phyloP scores from a whole-genome alignment of 1,140 invertebrate genomes.

The Palaemon carinicauda region DNA sequence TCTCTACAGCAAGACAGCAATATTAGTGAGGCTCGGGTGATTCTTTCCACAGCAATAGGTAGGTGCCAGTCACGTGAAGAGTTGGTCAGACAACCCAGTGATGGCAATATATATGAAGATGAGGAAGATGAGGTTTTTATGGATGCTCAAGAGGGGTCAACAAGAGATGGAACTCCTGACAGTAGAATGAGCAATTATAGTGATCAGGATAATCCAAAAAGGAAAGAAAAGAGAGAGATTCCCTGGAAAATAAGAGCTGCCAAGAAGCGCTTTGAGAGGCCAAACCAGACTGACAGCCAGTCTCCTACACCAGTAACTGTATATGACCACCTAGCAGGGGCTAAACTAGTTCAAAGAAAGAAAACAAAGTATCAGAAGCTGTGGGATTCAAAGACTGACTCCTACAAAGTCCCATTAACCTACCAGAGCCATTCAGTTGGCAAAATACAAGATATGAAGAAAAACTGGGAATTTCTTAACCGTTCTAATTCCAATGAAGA shows the following conservation, averaged over 20 bases:
- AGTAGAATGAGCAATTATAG: neutral
- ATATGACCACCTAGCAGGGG: slow-evolving; percentile 3
- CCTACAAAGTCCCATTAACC: slow-evolving; percentile 32
- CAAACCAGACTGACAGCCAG: neutral
- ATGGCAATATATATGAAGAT: slow-evolving; percentile 28
- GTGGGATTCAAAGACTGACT: neutral
- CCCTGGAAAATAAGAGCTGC: slow-evolving; percentile 60
- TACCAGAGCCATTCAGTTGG: slow-evolving; percentile 29
- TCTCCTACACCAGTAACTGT: neutral
- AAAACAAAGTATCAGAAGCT: neutral
- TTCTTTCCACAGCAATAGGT: slow-evolving; percentile 45
- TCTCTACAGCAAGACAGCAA: slow-evolving; percentile 33
- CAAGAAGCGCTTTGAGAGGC: slow-evolving; percentile 53
- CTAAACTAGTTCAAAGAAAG: slow-evolving; percentile 5
- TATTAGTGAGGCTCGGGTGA: slow-evolving; percentile 44
- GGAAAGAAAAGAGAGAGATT: slow-evolving; percentile 50
- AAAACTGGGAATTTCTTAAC: slow-evolving; percentile 36
- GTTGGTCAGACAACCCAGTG: slow-evolving; percentile 36
- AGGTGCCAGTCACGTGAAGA: slow-evolving; percentile 57
- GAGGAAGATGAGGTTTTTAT: neutral
- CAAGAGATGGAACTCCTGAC: slow-evolving; percentile 31
- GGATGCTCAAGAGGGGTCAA: neutral
- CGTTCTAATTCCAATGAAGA: slow-evolving; percentile 29
- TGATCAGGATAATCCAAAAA: slow-evolving; percentile 28
- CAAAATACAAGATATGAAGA: slow-evolving; percentile 35